A percentile compares a stretch with the other conserved stretches of the same genome.
Evolutionary conservation across 2,113 vertebrate genomes (phyloP).

Genomic region (Isurus oxyrinchus): DNA sequence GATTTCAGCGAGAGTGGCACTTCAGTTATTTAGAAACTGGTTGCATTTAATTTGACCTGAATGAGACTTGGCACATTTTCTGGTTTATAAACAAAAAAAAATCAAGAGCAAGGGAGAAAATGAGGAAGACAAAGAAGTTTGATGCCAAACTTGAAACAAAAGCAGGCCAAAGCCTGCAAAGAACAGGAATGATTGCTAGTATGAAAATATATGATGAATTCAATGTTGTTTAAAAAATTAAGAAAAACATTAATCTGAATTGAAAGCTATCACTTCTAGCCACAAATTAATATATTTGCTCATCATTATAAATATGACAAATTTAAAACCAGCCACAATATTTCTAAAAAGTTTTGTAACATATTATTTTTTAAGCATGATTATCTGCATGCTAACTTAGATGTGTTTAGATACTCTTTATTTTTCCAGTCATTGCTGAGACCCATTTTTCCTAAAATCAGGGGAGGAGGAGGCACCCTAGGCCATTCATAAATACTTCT

Average conservation of each 20-base stretch:
- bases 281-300: not conserved
- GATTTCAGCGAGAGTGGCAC: not conserved
- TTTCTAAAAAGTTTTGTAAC: not conserved
- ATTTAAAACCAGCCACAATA: not conserved
- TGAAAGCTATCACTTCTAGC: not conserved
- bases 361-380: not conserved
- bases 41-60: not conserved
- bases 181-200: no score
- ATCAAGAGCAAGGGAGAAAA: not conserved
- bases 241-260: not conserved
- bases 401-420: not conserved
- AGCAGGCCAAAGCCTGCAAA: not conserved
- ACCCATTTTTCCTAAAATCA: not conserved
- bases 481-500: not conserved
- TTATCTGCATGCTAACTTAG: not conserved
- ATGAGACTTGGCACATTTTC: not conserved
- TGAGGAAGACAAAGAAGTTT: not conserved
- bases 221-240: not conserved
- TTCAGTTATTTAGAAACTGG: not conserved
- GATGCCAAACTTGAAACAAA: not conserved
- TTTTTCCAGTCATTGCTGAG: not conserved
- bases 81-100: constrained; percentile 18
- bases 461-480: not conserved
- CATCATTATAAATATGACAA: not conserved
- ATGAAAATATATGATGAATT: not conserved